A percentile compares a stretch with the other conserved stretches of the same genome.
Evolutionary conservation across 2,888 invertebrate genomes (phyloP).

Genomic region (Metallyticus violacea): DNA sequence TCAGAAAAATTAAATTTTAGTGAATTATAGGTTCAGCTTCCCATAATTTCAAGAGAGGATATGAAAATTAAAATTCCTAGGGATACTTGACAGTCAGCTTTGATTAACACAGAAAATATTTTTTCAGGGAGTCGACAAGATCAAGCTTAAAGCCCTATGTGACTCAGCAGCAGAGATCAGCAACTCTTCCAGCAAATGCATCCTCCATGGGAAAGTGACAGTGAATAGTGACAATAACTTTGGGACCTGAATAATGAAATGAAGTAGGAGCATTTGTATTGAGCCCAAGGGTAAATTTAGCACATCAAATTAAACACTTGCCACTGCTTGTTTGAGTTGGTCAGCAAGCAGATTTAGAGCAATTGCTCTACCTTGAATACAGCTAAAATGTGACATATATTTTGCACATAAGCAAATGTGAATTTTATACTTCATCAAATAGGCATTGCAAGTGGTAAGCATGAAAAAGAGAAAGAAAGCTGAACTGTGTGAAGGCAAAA

Average conservation of each 20-base stretch:
- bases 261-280: background rate
- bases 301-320: background rate
- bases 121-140: conserved; percentile 72
- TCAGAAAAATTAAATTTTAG: too few relatives aligned
- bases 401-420: too few relatives aligned
- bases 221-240: background rate
- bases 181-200: conserved; percentile 66
- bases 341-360: background rate
- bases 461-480: too few relatives aligned
- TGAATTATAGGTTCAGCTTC: too few relatives aligned
- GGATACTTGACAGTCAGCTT: background rate
- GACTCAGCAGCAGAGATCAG: conserved; percentile 74
- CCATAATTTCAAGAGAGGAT: too few relatives aligned
- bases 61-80: too few relatives aligned
- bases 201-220: conserved; percentile 31
- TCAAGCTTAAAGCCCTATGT: conserved; percentile 72
- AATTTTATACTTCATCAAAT: too few relatives aligned
- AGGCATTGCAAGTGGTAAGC: background rate
- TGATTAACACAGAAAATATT: background rate
- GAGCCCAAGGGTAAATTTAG: background rate
- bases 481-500: background rate
- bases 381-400: background rate
- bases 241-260: background rate
- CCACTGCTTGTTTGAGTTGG: background rate
- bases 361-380: too few relatives aligned